phyloP scores from a whole-genome alignment of 2,113 vertebrate species.

The Arenaria interpres region DNA sequence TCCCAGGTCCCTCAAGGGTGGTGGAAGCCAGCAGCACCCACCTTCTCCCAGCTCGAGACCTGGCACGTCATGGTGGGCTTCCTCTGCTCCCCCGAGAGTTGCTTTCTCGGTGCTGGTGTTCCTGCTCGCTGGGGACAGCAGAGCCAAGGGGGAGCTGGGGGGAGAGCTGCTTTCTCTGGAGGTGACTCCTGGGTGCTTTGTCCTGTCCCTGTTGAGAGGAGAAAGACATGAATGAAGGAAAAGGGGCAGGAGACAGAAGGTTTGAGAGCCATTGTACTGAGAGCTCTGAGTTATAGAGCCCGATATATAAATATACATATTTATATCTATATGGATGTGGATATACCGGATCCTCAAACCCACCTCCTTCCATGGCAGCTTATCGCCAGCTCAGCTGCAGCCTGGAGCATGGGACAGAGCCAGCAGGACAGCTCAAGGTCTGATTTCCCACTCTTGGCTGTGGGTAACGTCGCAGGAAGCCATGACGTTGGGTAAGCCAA shows the following conservation, averaged over 20 bases:
- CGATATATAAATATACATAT: background rate
- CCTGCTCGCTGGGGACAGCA: slow-evolving; percentile 17
- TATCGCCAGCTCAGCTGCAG: background rate
- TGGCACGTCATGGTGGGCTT: background rate
- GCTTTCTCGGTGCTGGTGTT: slow-evolving; percentile 26
- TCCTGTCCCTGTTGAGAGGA: slow-evolving; percentile 46
- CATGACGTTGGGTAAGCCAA: background rate
- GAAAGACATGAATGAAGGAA: background rate
- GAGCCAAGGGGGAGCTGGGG: slow-evolving; percentile 35
- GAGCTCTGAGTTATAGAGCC: background rate
- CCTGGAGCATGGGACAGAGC: background rate
- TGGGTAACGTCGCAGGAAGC: background rate
- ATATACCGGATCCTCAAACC: background rate
- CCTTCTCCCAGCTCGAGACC: background rate
- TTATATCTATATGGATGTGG: background rate
- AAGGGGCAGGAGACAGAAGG: background rate
- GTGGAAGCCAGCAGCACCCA: background rate
- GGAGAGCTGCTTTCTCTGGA: slow-evolving; percentile 50
- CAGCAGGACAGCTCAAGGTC: background rate
- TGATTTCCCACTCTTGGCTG: background rate
- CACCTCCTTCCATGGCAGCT: background rate
- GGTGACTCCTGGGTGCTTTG: background rate
- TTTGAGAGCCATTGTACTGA: background rate
- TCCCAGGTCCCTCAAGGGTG: background rate
- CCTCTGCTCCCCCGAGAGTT: slow-evolving; percentile 1